Evolutionary conservation across 2,113 vertebrate species (phyloP).

Genomic region (Carettochelys insculpta): DNA sequence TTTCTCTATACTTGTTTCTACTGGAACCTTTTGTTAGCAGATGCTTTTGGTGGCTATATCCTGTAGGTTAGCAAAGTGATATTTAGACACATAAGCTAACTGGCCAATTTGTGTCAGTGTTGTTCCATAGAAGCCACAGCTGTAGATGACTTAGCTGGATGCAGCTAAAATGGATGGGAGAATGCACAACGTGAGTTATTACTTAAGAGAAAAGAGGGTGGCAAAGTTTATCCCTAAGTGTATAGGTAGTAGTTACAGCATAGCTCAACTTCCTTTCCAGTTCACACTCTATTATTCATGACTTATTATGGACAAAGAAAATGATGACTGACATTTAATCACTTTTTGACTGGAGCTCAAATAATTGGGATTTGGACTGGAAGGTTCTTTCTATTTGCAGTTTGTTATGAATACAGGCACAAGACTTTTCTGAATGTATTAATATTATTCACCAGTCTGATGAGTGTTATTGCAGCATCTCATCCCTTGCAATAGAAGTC

Average conservation of each 20-base stretch:
- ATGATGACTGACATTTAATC: slow-evolving; percentile 11
- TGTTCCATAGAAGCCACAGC: not conserved
- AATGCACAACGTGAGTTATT: not conserved
- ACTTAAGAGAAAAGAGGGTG: slow-evolving; percentile 1
- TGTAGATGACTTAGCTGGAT: not conserved
- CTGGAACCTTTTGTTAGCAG: not conserved
- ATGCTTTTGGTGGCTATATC: not conserved
- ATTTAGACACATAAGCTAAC: not conserved
- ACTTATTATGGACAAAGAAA: slow-evolving; percentile 1
- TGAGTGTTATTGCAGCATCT: not conserved
- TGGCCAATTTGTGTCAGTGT: not conserved
- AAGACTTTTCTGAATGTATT: not conserved
- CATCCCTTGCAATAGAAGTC: not conserved
- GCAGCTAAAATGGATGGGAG: not conserved
- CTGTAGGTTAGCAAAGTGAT: not conserved
- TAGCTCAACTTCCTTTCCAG: not conserved
- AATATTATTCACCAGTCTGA: not conserved
- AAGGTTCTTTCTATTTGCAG: not conserved
- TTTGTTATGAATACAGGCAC: not conserved
- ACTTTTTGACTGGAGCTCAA: not conserved
- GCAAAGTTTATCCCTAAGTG: not conserved
- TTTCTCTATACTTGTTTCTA: not conserved
- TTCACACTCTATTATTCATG: not conserved
- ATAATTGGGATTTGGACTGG: not conserved
- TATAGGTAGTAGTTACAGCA: not conserved